phyloP scores from a whole-genome alignment of 2,113 vertebrate genomes.

The Pipa parva region DNA sequence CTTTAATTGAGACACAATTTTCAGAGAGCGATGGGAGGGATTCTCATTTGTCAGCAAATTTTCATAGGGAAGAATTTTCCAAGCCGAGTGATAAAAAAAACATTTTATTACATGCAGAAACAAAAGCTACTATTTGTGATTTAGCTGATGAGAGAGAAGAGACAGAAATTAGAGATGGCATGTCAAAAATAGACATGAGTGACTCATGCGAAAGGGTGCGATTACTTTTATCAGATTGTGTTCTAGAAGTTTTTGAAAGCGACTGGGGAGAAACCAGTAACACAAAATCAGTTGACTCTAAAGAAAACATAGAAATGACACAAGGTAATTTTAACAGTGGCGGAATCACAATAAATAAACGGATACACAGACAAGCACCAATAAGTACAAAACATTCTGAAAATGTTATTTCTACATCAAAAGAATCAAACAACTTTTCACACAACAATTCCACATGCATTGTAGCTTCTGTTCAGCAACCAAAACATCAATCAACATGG shows the following conservation, averaged over 20 bases:
- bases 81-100: neutral
- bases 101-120: neutral
- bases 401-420: neutral
- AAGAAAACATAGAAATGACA: neutral
- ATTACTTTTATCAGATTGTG: conserved; percentile 30
- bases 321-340: neutral
- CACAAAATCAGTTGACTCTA: neutral
- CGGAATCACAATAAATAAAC: neutral
- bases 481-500: conserved; percentile 47
- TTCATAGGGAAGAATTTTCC: neutral
- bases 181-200: neutral
- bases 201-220: conserved; percentile 18
- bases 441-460: conserved; percentile 37
- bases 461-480: conserved; percentile 48
- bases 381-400: neutral
- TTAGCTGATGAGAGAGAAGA: neutral
- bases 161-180: neutral
- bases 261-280: neutral
- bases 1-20: neutral
- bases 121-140: neutral
- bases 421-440: neutral
- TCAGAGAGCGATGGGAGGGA: neutral
- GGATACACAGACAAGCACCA: neutral
- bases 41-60: neutral
- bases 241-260: conserved; percentile 43